Percentiles rank a stretch among this genome's conserved stretches.
phyloP scores from a whole-genome alignment of 2,888 invertebrate species.

The Tanypteryx hageni region DNA sequence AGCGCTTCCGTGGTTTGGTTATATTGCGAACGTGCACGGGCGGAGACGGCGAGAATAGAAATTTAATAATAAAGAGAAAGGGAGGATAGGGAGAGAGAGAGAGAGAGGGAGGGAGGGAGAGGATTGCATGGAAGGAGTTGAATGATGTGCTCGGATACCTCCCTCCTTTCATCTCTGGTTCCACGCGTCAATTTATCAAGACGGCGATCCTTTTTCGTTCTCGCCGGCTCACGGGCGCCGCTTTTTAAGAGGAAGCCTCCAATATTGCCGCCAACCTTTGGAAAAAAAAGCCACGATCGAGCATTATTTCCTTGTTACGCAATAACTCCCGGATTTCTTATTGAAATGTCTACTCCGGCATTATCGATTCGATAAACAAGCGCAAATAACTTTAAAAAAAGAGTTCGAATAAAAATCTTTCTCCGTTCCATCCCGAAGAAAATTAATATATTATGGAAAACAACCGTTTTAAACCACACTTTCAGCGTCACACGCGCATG shows the following conservation, averaged over 20 bases:
- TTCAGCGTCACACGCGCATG: no score
- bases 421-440: no score
- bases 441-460: no score
- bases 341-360: no score
- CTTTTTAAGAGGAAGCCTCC: not conserved
- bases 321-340: not conserved
- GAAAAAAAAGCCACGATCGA: not conserved
- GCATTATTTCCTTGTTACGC: not conserved
- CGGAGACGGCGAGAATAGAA: constrained; percentile 17
- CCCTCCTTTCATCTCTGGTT: constrained; percentile 15
- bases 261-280: not conserved
- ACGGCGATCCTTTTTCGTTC: constrained; percentile 38
- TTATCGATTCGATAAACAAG: no score
- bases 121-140: constrained; percentile 33
- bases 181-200: constrained; percentile 55
- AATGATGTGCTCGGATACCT: not conserved
- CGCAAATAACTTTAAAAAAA: no score
- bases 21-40: not conserved
- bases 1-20: constrained; percentile 22
- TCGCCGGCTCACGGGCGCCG: constrained; percentile 28
- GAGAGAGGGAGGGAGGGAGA: not conserved
- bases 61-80: constrained; percentile 20
- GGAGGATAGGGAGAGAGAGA: no score
- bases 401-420: not conserved
- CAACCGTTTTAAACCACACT: no score